Conservation (phyloP, 2,797 vertebrate species). For the Sebastes kiyomatsui region DNA sequence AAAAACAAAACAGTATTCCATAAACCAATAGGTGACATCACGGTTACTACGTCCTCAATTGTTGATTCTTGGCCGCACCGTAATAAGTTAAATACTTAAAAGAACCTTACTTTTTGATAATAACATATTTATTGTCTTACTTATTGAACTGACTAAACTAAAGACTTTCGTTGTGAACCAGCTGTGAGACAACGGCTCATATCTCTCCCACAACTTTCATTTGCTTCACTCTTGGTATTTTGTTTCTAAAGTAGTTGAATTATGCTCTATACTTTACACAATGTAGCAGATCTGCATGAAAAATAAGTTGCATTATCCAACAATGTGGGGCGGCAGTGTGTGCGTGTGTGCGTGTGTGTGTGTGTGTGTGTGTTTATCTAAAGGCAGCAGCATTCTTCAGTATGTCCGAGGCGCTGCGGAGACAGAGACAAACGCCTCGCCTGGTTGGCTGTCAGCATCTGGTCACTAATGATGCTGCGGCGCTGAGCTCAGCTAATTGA, state of each 20-base stretch:
- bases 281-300: background rate
- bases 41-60: too few relatives aligned
- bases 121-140: background rate
- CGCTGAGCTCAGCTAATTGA: slow-evolving; percentile 80
- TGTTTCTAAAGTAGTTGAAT: too few relatives aligned
- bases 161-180: background rate
- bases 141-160: background rate
- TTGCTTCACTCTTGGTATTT: background rate
- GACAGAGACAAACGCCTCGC: slow-evolving; percentile 68
- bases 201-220: background rate
- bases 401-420: slow-evolving; percentile 20
- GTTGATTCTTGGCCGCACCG: too few relatives aligned
- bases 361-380: slow-evolving; percentile 27
- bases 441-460: slow-evolving; percentile 68
- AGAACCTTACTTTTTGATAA: too few relatives aligned
- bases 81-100: too few relatives aligned
- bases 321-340: background rate
- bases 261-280: background rate
- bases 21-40: too few relatives aligned
- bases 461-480: slow-evolving; percentile 76
- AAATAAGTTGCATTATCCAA: background rate
- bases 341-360: background rate
- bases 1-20: too few relatives aligned
- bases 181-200: background rate
- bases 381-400: slow-evolving; percentile 28